Evolutionary conservation across 2,113 vertebrate genomes (phyloP).

Genomic region (Rostratula benghalensis): DNA sequence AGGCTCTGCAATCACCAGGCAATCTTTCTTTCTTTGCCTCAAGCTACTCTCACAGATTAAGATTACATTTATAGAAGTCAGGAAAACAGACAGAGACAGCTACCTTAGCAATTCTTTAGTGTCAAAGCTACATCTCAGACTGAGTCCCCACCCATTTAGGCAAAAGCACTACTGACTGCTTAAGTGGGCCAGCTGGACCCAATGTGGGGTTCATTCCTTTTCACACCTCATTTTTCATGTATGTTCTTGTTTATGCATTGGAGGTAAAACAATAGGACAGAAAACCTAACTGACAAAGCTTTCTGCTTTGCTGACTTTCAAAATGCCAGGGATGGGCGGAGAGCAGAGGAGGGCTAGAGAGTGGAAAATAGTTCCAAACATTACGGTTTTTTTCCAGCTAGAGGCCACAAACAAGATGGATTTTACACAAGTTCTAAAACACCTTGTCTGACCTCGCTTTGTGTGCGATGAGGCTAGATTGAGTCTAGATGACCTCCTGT

Average conservation of each 20-base stretch:
- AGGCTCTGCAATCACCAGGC: neutral
- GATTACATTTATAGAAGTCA: neutral
- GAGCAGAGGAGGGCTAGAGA: neutral
- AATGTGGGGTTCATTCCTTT: rapidly evolving
- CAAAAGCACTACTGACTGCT: neutral
- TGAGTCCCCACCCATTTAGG: rapidly evolving
- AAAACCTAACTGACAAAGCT: neutral
- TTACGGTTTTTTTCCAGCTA: neutral
- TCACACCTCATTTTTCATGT: neutral
- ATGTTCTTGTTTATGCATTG: rapidly evolving
- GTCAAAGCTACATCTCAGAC: neutral
- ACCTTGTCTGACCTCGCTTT: neutral
- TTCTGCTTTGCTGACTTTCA: neutral
- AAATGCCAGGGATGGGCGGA: rapidly evolving
- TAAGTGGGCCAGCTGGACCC: neutral
- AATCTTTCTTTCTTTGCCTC: neutral
- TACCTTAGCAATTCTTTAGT: neutral
- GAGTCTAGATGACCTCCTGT: neutral
- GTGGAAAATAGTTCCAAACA: neutral
- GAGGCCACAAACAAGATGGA: neutral
- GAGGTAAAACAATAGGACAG: neutral
- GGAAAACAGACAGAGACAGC: neutral
- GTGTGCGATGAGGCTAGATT: neutral
- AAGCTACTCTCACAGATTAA: neutral
- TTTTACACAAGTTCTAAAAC: neutral